phyloP scores from a whole-genome alignment of 2,888 invertebrate species.

The Erannis defoliaria region DNA sequence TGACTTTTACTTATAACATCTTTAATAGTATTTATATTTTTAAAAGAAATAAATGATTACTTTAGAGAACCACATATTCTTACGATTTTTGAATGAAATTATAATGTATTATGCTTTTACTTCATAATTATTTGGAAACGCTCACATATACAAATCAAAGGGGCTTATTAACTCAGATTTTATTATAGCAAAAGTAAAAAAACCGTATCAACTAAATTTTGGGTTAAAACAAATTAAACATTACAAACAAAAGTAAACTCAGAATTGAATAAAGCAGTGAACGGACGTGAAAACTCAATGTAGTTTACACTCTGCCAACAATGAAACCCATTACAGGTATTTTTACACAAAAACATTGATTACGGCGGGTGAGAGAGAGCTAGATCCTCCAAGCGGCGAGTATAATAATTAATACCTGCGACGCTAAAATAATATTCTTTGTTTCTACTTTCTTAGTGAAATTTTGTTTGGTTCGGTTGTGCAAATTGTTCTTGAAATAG shows the following conservation, averaged over 20 bases:
- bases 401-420: slow-evolving; percentile 25
- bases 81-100: too few species aligned
- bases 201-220: slow-evolving; percentile 1
- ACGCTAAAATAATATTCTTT: slow-evolving; percentile 11
- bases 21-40: too few species aligned
- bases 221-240: slow-evolving; percentile 14
- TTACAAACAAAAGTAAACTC: slow-evolving; percentile 17
- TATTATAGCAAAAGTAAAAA: slow-evolving; percentile 2
- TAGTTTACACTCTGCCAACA: slow-evolving; percentile 25
- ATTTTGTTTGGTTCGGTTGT: neutral
- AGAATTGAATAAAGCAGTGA: slow-evolving; percentile 18
- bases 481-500: neutral
- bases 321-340: slow-evolving; percentile 33
- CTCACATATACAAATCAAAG: neutral
- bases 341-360: slow-evolving; percentile 30
- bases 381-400: too few species aligned
- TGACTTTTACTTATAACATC: too few species aligned
- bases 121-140: neutral
- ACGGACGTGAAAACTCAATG: slow-evolving; percentile 19
- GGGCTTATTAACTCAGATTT: neutral
- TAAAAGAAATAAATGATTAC: too few species aligned
- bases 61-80: too few species aligned
- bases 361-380: too few species aligned
- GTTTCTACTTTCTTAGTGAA: slow-evolving; percentile 6
- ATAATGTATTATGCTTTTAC: neutral